Percentiles rank a stretch among this genome's conserved stretches.
phyloP scores from a whole-genome alignment of 2,113 vertebrate species.

The Zosterops japonicus region DNA sequence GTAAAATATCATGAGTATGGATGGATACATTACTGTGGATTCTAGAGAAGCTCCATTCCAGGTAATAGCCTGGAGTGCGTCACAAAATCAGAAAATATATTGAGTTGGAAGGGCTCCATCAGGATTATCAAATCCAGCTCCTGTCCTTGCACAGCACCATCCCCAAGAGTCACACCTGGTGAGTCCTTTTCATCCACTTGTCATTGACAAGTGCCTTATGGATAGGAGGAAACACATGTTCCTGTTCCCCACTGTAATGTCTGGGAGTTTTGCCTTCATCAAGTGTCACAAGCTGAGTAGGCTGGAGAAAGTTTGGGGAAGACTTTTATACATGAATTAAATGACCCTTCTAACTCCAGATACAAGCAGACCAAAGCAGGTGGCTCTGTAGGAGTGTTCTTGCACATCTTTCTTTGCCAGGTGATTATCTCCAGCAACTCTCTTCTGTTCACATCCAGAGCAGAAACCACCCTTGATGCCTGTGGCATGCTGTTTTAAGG shows the following conservation, averaged over 20 bases:
- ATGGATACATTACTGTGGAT: not conserved
- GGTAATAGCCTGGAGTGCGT: not conserved
- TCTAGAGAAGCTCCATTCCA: not conserved
- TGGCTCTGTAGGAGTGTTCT: not conserved
- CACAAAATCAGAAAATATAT: not conserved
- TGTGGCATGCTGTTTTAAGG: not conserved
- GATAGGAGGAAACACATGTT: accelerated
- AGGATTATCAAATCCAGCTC: not conserved
- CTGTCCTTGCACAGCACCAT: not conserved
- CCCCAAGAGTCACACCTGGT: not conserved
- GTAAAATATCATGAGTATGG: not conserved
- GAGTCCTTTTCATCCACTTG: not conserved
- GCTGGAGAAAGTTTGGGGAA: not conserved
- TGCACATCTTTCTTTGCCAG: not conserved
- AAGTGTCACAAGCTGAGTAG: not conserved
- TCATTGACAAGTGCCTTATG: not conserved
- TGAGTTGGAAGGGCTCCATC: not conserved
- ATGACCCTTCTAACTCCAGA: not conserved
- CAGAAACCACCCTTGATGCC: not conserved
- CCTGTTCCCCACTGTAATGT: not conserved
- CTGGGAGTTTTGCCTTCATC: not conserved
- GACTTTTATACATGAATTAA: not conserved
- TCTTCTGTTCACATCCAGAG: not conserved
- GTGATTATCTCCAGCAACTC: not conserved
- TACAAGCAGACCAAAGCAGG: not conserved